Evolutionary conservation across 2,888 invertebrate species (phyloP).

Genomic region (Cheilosia urbana): DNA sequence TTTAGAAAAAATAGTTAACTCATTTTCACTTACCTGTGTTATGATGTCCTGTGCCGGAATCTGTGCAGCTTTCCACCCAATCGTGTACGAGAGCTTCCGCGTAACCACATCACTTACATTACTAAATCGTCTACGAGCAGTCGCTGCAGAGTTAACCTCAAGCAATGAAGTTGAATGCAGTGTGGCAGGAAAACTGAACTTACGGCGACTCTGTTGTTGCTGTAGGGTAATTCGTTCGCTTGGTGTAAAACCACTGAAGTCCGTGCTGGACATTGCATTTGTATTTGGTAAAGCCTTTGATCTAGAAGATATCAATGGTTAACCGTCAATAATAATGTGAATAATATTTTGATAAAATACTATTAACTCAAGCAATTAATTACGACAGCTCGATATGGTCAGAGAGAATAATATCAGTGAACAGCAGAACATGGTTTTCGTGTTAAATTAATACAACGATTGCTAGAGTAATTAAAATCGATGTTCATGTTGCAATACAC

Average conservation of each 20-base stretch:
- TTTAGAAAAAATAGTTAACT: not conserved
- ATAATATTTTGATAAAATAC: not conserved
- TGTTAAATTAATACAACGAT: constrained; percentile 47
- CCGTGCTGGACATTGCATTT: constrained; percentile 41
- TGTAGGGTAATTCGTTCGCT: constrained; percentile 79
- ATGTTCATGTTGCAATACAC: constrained; percentile 29
- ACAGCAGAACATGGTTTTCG: constrained; percentile 29
- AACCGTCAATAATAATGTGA: not conserved
- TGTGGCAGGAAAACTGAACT: constrained; percentile 86
- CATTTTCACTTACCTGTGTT: constrained; percentile 80
- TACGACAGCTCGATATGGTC: constrained; percentile 26
- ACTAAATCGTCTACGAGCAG: constrained; percentile 88
- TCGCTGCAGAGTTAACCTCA: constrained; percentile 80
- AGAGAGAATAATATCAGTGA: constrained; percentile 19
- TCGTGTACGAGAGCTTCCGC: constrained; percentile 91
- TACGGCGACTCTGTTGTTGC: constrained; percentile 83
- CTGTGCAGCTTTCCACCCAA: constrained; percentile 87
- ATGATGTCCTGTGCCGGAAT: constrained; percentile 85
- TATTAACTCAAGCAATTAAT: constrained; percentile 19
- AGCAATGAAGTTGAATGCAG: constrained; percentile 83
- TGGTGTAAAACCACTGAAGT: constrained; percentile 63
- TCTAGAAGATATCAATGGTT: constrained; percentile 18
- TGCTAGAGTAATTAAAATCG: constrained; percentile 43
- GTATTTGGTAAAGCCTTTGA: constrained; percentile 22
- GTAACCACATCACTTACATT: constrained; percentile 90